Percentiles rank a stretch among this genome's conserved stretches.
Conservation (phyloP, 2,797 vertebrate genomes). For the Kryptolebias ocellatus region DNA sequence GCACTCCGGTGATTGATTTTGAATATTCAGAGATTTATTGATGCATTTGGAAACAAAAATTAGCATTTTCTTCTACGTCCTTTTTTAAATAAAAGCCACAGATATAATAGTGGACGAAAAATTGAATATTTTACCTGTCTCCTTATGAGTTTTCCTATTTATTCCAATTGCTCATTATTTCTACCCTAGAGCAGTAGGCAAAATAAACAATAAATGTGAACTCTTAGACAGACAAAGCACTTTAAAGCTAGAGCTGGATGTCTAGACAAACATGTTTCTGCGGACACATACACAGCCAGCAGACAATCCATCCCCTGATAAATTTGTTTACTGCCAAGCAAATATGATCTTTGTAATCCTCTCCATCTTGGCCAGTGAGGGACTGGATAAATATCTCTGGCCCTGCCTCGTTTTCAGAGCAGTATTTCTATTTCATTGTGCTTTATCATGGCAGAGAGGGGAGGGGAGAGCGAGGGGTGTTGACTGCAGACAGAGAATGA, state of each 20-base stretch:
- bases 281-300: slow-evolving; percentile 38
- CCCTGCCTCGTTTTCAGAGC: slow-evolving; percentile 45
- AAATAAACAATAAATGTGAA: slow-evolving; percentile 7
- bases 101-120: slow-evolving; percentile 24
- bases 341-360: slow-evolving; percentile 68
- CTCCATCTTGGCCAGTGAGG: slow-evolving; percentile 53
- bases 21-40: slow-evolving; percentile 35
- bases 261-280: slow-evolving; percentile 51
- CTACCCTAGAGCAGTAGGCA: neutral
- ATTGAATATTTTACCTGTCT: too few relatives aligned
- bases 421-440: slow-evolving; percentile 53
- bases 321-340: slow-evolving; percentile 66
- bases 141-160: too few relatives aligned
- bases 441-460: slow-evolving; percentile 38
- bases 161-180: too few relatives aligned
- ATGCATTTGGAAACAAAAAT: slow-evolving; percentile 40
- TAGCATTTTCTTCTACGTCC: slow-evolving; percentile 29
- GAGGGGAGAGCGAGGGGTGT: neutral
- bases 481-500: slow-evolving; percentile 30
- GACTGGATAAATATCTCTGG: slow-evolving; percentile 61
- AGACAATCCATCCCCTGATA: slow-evolving; percentile 61
- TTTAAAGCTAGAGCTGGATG: slow-evolving; percentile 6
- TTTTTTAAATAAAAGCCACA: slow-evolving; percentile 27
- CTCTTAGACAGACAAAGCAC: slow-evolving; percentile 28
- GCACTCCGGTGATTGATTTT: slow-evolving; percentile 51